Evolutionary conservation across 2,888 invertebrate genomes (phyloP), one percentile per base, ranked within the genome.

Genomic region (Flexamia atlantica): DNA sequence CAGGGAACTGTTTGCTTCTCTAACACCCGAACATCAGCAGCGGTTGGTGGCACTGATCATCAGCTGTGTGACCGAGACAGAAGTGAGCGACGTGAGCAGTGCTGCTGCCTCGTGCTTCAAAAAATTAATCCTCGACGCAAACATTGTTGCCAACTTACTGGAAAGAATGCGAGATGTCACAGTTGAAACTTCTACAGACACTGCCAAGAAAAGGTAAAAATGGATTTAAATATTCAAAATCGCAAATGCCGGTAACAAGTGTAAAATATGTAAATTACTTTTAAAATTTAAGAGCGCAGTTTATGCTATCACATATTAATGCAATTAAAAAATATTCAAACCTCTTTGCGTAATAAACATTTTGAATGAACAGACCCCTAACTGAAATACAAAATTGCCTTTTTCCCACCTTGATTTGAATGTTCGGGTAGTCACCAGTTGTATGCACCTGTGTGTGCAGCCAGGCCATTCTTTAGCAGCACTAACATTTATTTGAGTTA

Each of bases 51-150:
- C 83, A 0, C 30, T 87, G 20, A 82, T 88, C 23, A 68, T 88
- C 12, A 81, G 84, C 20, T 84, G 85, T 64, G 85, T 84, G 12
- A 85, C 86, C 9, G 87, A 88, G n/a, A 85, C 93, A 14, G 92
- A 93, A 85, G 93, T 93, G 88, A 92, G 94, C 7, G 91, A 91
- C 50, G 91, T 95, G 81, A 91, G 93, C 14, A 91, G 94, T 80
- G 91, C 92, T 0, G 94, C 93, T 0, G 92, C 92, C 12, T 93
- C 93, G 87, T 90, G 93, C 1, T 92, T 96, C 87, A 95, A 94
- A 87, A 93, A 92, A 87, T 93, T 96, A 20, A 91, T 92, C 84
- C 89, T 97, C 12, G 92, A 94, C 84, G 93, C 94, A 9, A 89
- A 91, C 28, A 91, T 94, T 30, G 91, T 96, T 17, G 83, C 86